Conservation (phyloP, 2,888 invertebrate species). For the Pollenia amentaria region DNA sequence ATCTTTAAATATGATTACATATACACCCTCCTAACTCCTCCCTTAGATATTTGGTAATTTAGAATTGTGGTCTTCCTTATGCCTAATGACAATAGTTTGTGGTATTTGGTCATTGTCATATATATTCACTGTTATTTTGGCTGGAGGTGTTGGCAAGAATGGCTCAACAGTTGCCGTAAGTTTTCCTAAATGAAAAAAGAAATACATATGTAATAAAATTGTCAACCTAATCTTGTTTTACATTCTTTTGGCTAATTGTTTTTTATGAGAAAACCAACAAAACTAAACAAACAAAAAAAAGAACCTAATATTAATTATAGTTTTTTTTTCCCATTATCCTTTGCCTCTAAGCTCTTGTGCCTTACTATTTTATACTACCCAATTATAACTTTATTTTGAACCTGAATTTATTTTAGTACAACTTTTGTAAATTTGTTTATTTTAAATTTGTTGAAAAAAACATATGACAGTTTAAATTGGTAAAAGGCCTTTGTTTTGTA, state of each 20-base stretch:
- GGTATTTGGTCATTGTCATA: conserved; percentile 90
- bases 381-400: not conserved
- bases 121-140: conserved; percentile 91
- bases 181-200: conserved; percentile 79
- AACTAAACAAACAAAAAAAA: conserved; percentile 28
- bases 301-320: conserved; percentile 35
- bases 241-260: conserved; percentile 71
- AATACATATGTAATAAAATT: conserved; percentile 21
- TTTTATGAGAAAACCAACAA: conserved; percentile 57
- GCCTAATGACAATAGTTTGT: conserved; percentile 90
- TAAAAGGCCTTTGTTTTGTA: conserved; percentile 31
- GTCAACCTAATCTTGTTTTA: conserved; percentile 46
- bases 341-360: not conserved
- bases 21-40: conserved; percentile 70
- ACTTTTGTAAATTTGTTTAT: conserved; percentile 1
- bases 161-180: conserved; percentile 99
- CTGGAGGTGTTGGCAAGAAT: conserved; percentile 99
- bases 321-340: conserved; percentile 25
- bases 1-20: conserved; percentile 65
- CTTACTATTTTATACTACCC: not conserved
- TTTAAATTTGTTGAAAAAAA: conserved; percentile 16
- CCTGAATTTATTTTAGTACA: conserved; percentile 7
- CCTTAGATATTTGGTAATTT: conserved; percentile 87
- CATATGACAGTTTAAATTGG: conserved; percentile 3
- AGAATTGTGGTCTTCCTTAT: conserved; percentile 91